Base-by-base conservation (phyloP, 2,113 vertebrate species). In the Alectura lathami region DNA sequence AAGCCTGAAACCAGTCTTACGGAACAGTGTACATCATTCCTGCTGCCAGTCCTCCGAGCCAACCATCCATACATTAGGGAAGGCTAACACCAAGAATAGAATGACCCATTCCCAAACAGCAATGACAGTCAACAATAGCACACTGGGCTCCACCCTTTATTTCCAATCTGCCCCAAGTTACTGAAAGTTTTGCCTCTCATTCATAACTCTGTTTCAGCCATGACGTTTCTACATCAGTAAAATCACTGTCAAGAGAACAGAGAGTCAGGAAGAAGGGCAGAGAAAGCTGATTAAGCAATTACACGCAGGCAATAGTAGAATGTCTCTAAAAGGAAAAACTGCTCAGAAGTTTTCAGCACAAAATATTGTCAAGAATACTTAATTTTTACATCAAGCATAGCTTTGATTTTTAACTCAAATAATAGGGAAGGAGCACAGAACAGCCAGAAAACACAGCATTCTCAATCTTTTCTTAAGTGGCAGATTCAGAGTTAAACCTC, bases 1-100 rank as follows among this genome's bases (percentile, higher is more conserved):
- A 24, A 68, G 62, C 47, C 30, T 48, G 26, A 60, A 60, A 42
- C n/a, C 13, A 32, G 53, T 21, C 51, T 56, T 29, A n/a, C 50
- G 27, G 23, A 72, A 27, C 0, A 6, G 11, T 1, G 0, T 8
- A 4, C 13, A 29, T 13, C 29, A 8, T 11, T 26, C 32, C 3
- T 2, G 5, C 9, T 6, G 29, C n/a, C 67, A 18, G 11, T 29
- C 32, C 36, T 21, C 21, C 45, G 6, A 14, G 17, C 11, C 69
- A 24, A 24, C 32, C 11, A 0, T 36, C 57, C 24, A 7, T 14
- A 13, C 13, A 6, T 8, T 2, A 5, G 16, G n/a, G 16, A 51
- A 64, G 32, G 20, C 21, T 11, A 36, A 57, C 2, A 8, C 15
- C 27, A 26, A 17, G 20, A n/a, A 7, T 3, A 26, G 6, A 38